These are phyloP conservation scores for Ranitomeya imitator DNA, from an alignment of 2,113 vertebrate species.

Conservation along the genomic window DNA sequence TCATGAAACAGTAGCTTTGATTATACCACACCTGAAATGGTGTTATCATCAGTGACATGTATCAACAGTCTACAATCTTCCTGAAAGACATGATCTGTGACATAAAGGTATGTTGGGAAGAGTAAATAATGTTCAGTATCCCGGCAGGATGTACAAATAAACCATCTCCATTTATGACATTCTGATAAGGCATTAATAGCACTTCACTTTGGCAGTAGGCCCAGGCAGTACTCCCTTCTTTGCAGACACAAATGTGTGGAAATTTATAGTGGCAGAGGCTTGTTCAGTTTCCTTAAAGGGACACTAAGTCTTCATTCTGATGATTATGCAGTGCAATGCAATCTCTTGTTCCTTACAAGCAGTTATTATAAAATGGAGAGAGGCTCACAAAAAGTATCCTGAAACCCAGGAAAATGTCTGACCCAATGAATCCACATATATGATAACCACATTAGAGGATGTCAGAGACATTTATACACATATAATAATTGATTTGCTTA, in stretches of 20 bases:
- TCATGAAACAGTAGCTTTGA: background rate
- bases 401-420: background rate
- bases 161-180: background rate
- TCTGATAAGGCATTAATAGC: background rate
- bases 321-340: background rate
- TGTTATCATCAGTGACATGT: background rate
- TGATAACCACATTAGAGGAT: too few relatives aligned
- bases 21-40: too few relatives aligned
- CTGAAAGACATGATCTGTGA: background rate
- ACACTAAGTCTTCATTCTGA: background rate
- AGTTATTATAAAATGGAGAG: background rate
- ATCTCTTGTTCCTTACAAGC: background rate
- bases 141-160: background rate
- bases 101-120: background rate
- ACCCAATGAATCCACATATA: background rate
- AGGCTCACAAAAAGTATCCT: background rate
- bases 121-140: background rate
- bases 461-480: background rate
- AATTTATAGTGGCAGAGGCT: background rate
- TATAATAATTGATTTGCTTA: background rate
- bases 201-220: background rate
- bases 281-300: background rate
- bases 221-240: background rate
- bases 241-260: background rate
- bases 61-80: background rate